These are phyloP conservation scores for Carposina sasakii DNA, from an alignment of 1,140 invertebrate species.

Conservation along the genomic window DNA sequence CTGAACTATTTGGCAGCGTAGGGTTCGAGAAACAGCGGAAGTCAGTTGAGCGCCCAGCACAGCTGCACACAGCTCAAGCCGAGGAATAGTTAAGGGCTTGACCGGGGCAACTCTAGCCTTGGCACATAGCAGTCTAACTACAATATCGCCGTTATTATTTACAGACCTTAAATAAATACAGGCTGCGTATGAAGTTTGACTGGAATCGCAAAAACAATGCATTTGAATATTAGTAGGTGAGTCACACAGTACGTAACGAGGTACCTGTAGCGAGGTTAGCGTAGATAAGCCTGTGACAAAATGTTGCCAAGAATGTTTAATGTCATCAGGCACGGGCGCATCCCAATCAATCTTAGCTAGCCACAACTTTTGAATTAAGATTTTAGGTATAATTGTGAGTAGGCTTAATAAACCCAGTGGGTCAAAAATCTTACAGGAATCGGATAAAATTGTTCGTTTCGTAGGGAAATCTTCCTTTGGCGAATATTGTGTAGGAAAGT, in stretches of 20 bases:
- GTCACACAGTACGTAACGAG: constrained; percentile 12
- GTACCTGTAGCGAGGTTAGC: constrained; percentile 20
- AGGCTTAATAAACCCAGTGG: too few species aligned
- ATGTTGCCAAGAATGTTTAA: too few species aligned
- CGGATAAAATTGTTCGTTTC: too few species aligned
- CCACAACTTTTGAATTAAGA: too few species aligned
- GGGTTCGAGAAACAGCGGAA: background rate
- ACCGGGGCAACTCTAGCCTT: constrained; percentile 38
- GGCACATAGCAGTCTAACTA: constrained; percentile 24
- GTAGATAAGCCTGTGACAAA: background rate
- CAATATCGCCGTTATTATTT: background rate
- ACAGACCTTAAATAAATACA: constrained; percentile 18
- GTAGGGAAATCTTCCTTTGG: too few species aligned
- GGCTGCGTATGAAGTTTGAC: constrained; percentile 12
- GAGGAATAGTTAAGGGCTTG: constrained; percentile 35
- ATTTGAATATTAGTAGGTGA: constrained; percentile 8
- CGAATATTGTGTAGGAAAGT: too few species aligned
- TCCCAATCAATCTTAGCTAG: constrained; percentile 27
- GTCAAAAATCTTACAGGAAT: too few species aligned
- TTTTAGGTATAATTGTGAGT: too few species aligned
- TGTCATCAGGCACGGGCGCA: constrained; percentile 26
- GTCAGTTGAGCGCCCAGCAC: constrained; percentile 14
- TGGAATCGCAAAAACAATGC: constrained; percentile 19
- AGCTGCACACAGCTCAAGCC: constrained; percentile 26
- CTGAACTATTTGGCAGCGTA: background rate